phyloP scores from a whole-genome alignment of 2,888 invertebrate species.

The Hypsopygia costalis region DNA sequence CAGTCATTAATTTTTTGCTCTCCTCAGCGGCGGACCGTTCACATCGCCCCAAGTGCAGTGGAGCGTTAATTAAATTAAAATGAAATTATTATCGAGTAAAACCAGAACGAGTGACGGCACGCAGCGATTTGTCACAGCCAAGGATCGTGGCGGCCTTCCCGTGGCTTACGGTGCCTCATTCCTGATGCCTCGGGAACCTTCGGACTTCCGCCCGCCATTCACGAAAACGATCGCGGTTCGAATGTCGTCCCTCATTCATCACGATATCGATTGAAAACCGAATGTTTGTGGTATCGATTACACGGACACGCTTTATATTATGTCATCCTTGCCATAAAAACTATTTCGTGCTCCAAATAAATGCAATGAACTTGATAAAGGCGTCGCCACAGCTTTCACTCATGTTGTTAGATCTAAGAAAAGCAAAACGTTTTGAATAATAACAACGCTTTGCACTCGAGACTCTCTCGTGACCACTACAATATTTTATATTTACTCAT shows the following conservation, averaged over 20 bases:
- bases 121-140: constrained; percentile 70
- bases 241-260: constrained; percentile 64
- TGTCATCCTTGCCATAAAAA: constrained; percentile 6
- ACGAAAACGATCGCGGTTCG: constrained; percentile 62
- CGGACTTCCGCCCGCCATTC: constrained; percentile 68
- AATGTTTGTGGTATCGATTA: constrained; percentile 69
- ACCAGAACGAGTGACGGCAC: constrained; percentile 58
- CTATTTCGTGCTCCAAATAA: constrained; percentile 2
- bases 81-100: constrained; percentile 53
- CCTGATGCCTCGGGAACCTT: constrained; percentile 17
- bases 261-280: constrained; percentile 66
- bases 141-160: constrained; percentile 35
- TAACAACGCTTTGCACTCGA: constrained; percentile 36
- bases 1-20: constrained; percentile 24
- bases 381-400: constrained; percentile 15
- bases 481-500: constrained; percentile 61
- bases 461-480: constrained; percentile 38
- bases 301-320: constrained; percentile 30
- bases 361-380: not conserved
- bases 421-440: constrained; percentile 41
- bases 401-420: constrained; percentile 21
- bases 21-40: constrained; percentile 28
- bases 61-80: constrained; percentile 71
- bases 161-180: constrained; percentile 26
- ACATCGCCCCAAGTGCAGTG: constrained; percentile 48